Evolutionary conservation across 2,888 invertebrate species (phyloP), one percentile per base, ranked within the genome.

Genomic region (Sipha maydis): DNA sequence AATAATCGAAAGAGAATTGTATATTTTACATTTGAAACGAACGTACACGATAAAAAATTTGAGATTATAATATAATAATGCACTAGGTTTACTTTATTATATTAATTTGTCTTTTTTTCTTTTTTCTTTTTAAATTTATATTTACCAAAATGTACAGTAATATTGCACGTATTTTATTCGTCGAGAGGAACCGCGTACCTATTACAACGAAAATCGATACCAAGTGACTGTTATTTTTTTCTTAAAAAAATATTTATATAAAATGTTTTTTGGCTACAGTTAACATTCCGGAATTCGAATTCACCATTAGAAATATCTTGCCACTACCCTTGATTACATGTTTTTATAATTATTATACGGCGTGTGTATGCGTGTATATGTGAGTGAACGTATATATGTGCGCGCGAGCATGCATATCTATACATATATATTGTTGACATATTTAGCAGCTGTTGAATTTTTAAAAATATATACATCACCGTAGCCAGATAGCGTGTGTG

Each of bases 401-500:
- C 34, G 34, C 34, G 34, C 61, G 56, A n/a, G 28, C 41, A 69
- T 28, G 21, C 25, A 25, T 56, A 3, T 48, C 76, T 28, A 75
- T 38, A 75, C 38, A 76, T 48, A 85, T 69, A 78, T 78, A 85
- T 77, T 67, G 85, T 78, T 85, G 85, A 85, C 85, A 85, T 85
- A 85, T 85, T 85, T 85, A 85, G 85, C 85, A 85, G 77, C 85
- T 85, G 85, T 85, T 85, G 85, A 85, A 85, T 85, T 85, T 84
- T 85, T 85, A 85, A 85, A 85, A 85, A 85, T 85, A 85, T 85
- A 67, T 77, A 85, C 67, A 67, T 77, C 69, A 85, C 77, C 34
- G 69, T 78, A 83, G 34, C 41, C 48, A 77, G 77, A 78, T 69
- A 54, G 69, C 48, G 77, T 69, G 85, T 77, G 25, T 41, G 84